Evolutionary conservation across 1,140 invertebrate genomes (phyloP).

Genomic region (Drosophila rhopaloa): DNA sequence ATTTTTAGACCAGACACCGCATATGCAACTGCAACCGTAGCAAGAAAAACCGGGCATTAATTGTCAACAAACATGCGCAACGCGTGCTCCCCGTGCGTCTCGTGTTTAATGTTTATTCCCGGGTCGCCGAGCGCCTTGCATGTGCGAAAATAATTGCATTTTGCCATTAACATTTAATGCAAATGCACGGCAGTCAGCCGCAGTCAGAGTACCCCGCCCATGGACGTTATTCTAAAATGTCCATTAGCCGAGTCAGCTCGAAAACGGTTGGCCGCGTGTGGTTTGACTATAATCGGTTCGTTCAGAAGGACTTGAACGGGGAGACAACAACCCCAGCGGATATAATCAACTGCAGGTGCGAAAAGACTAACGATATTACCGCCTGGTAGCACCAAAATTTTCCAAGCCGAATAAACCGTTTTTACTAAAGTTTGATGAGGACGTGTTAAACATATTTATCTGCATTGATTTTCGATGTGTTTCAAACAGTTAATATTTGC

Average conservation of each 20-base stretch:
- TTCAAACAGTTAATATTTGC: neutral
- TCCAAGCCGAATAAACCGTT: neutral
- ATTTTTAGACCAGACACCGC: conserved; percentile 56
- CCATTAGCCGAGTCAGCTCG: conserved; percentile 37
- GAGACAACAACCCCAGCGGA: neutral
- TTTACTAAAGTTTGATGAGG: neutral
- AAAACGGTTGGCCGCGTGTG: conserved; percentile 27
- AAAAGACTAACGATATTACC: conserved; percentile 5
- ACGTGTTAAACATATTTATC: neutral
- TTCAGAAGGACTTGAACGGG: neutral
- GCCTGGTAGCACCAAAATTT: conserved; percentile 6
- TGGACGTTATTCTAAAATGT: conserved; percentile 15
- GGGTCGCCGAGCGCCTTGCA: conserved; percentile 43
- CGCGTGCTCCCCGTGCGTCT: conserved; percentile 35
- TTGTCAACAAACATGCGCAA: conserved; percentile 75
- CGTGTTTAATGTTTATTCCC: conserved; percentile 11
- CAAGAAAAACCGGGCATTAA: conserved; percentile 59
- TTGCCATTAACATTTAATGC: conserved; percentile 56
- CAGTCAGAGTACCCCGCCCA: conserved; percentile 6
- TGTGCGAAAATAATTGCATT: conserved; percentile 72
- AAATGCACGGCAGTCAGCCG: conserved; percentile 24
- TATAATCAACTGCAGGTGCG: conserved; percentile 24
- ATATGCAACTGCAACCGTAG: conserved; percentile 1
- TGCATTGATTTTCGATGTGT: neutral
- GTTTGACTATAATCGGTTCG: conserved; percentile 1